Base-by-base conservation (phyloP, 1,140 invertebrate genomes). In the Leguminivora glycinivorella region DNA sequence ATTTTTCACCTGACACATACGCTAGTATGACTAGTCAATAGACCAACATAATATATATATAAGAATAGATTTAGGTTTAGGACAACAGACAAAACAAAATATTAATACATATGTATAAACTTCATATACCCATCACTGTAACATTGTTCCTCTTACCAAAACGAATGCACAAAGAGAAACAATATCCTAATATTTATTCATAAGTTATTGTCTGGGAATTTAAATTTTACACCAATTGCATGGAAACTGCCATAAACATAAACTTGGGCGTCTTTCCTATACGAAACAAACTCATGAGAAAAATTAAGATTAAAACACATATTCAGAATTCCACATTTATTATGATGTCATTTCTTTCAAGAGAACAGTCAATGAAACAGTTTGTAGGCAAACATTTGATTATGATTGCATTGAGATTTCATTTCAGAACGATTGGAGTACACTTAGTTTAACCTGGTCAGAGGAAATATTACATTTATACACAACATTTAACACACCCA, bases 401-500 rank as follows among this genome's bases (percentile, higher is more conserved):
- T 17, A 63, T 17, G 29, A 63, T 29, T 17, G 31, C 17, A 63
- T 17, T 14, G 17, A 9, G 58, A 34, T 63, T 29, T 63, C 6
- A 34, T 29, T 29, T 31, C 26, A 63, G 58, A 31, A n/a, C 24
- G n/a, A 17, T 63, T 26, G n/a, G 26, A 63, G 26, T 17, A 17
- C 26, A 29, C 58, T 63, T 34, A 34, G 26, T 63, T 63, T 63
- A 63, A n/a, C 9, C 19, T 63, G 17, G 25, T 17, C 56, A 58
- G 10, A 63, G 14, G 31, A 3, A 60, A 60, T 31, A 63, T 52
- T 63, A 63, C 58, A 63, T 63, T 63, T 63, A 29, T 63, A 63
- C 58, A 63, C 58, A 60, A 60, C 22, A 63, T 58, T 63, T 63
- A 63, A 63, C 58, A 63, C 58, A 63, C 58, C 14, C 58, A 63